Evolutionary conservation across 2,888 invertebrate genomes (phyloP), one percentile per base, ranked within the genome.

Genomic region (Tinea trinotella): DNA sequence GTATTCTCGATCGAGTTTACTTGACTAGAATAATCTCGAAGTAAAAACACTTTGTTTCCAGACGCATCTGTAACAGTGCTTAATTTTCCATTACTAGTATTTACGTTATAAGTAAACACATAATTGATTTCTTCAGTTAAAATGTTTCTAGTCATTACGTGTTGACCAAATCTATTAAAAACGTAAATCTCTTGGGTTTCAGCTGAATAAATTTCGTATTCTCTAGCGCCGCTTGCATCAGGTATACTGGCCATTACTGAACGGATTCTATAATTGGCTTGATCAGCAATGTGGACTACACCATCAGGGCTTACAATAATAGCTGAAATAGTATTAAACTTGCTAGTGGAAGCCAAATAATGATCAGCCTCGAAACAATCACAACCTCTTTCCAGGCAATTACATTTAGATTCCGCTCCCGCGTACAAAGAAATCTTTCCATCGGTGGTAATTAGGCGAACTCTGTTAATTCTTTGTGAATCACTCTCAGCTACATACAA

Each of bases 401-500:
- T 95, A 74, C 97, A 98, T 71, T 95, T 95, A 0, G 95, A 95
- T 73, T 97, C 97, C 0, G 95, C 95, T 0, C 98, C 98, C 18
- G 97, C 97, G 67, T 96, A 98, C n/a, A 94, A 90, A 0, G 93
- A 90, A 56, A 98, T 96, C 66, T 95, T 93, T 0, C 98, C 97
- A 73, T 97, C 97, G 0, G 97, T 97, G 0, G 94, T 95, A 54
- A 98, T 95, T 0, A 96, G 90, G 13, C 98, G 87, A 0, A 97
- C 92, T 52, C 98, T 88, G 74, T 99, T 98, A 54, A 98, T 95
- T 60, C 97, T 89, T 72, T 98, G 97, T 0, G 96, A 95, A 74
- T 98, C 98, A 64, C 97, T 97, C 73, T 99, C 98, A 0, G 98
- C 97, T 0, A 99, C 95, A 69, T 93, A 98, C 9, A 99, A 82